Evolutionary conservation across 2,888 invertebrate genomes (phyloP), one percentile per base, ranked within the genome.

Genomic region (Zaprionus obscuricornis): DNA sequence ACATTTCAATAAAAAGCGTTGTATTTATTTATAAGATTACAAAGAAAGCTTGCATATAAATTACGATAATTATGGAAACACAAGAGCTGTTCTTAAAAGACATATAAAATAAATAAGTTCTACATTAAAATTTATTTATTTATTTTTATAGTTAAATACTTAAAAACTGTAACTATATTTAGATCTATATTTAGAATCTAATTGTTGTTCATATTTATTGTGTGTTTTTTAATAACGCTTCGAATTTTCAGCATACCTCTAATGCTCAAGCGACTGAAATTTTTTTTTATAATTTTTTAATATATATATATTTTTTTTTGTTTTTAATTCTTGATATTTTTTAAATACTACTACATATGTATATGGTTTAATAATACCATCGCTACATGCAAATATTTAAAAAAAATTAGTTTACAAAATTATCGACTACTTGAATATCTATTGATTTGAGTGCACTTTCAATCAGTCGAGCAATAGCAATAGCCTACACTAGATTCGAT

Each of bases 391-490:
- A 52, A 63, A 65, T 47, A 58, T 36, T 57, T 45, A 57, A 69
- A 76, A 66, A 75, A 72, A 74, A 68, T 50, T 64, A 72, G 74
- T 72, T 64, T 81, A 79, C 74, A 84, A 76, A 70, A 68, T 69
- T 71, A 69, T 60, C 54, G 64, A 31, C 65, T 69, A 74, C 66
- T 42, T 62, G 49, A 55, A 40, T 63, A 64, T 59, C 52, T 51
- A 65, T 56, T 51, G 50, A 22, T 59, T 37, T 27, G 8, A 55
- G 34, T 46, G 50, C 37, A 42, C 27, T 87, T 89, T 89, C 89
- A 89, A 87, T 87, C 88, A 87, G 87, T 89, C 89, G 89, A 89
- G 89, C 89, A 88, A 79, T 88, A 88, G 88, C 74, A 65, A 71
- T 64, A 58, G 58, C 68, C 76, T 67, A 74, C 33, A 58, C 24